Conservation (phyloP, 2,797 vertebrate genomes). For the Brachyrhaphis roseni region DNA sequence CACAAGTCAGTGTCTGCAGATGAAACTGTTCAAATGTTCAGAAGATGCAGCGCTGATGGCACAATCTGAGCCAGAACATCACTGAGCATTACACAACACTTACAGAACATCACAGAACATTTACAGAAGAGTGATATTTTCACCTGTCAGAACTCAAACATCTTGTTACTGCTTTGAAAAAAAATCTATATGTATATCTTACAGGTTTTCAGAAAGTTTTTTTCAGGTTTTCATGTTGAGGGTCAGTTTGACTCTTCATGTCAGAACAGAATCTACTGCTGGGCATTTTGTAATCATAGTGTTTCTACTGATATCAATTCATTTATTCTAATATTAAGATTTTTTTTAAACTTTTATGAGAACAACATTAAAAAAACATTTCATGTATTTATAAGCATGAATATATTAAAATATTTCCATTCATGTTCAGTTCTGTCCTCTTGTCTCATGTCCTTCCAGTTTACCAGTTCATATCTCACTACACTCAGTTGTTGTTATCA, state of each 20-base stretch:
- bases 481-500: not conserved
- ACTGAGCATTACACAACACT: too few species aligned
- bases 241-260: too few species aligned
- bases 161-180: not conserved
- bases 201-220: not conserved
- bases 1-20: constrained; percentile 50
- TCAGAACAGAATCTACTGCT: not conserved
- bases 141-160: not conserved
- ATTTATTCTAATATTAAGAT: not conserved
- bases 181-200: not conserved
- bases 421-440: not conserved
- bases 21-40: not conserved
- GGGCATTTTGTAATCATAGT: not conserved
- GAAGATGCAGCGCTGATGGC: constrained; percentile 1
- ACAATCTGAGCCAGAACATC: constrained; percentile 11
- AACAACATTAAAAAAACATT: not conserved
- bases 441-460: not conserved
- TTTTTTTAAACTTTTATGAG: not conserved
- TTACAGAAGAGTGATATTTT: too few species aligned
- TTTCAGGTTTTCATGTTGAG: not conserved
- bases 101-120: too few species aligned
- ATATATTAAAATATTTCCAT: not conserved
- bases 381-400: not conserved
- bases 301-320: not conserved
- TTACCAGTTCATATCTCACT: not conserved